Evolutionary conservation across 2,888 invertebrate genomes (phyloP), one percentile per base, ranked within the genome.

Genomic region (Drosophila putrida): DNA sequence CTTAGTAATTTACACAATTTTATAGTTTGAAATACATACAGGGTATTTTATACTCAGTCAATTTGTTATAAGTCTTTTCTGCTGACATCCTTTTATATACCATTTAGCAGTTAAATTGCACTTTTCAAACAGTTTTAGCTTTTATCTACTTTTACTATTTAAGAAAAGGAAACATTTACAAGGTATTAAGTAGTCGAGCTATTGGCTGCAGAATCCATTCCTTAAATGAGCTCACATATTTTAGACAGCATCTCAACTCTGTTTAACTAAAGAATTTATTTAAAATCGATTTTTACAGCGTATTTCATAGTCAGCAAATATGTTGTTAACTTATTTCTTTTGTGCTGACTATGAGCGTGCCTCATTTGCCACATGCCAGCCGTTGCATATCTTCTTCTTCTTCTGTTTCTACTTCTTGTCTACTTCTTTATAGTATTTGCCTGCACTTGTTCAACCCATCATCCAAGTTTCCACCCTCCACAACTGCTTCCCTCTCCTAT

Each of bases 311-410:
- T 46, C 47, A 27, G 9, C 20, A 25, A 35, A 15, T 13, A 4
- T 2, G n/a, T 15, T 11, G 36, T n/a, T 6, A 10, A 0, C 10
- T 33, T 6, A 4, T 4, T 3, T 6, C 44, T 43, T 31, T 8
- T 31, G 20, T 51, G 28, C 33, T 59, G 50, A n/a, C 39, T 27
- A 10, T 50, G 57, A 36, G 28, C 50, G 38, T 51, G 50, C 46
- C 36, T 54, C 55, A 75, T 50, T 65, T 82, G 81, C 68, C 70
- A 65, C 80, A 83, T 73, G 80, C 60, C 79, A 66, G 50, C 53
- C 36, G 50, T 51, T 53, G 75, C 39, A 44, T 27, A 15, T n/a
- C 39, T 33, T 62, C 51, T 15, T 38, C 47, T 20, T 28, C 35
- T 13, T 11, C 35, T 3, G 13, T 25, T 41, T 28, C 15, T 36